A percentile compares a stretch with the other conserved stretches of the same genome.
Conservation (phyloP, 92 coral and sea anemone genomes). For the Galaxea fascicularis region DNA sequence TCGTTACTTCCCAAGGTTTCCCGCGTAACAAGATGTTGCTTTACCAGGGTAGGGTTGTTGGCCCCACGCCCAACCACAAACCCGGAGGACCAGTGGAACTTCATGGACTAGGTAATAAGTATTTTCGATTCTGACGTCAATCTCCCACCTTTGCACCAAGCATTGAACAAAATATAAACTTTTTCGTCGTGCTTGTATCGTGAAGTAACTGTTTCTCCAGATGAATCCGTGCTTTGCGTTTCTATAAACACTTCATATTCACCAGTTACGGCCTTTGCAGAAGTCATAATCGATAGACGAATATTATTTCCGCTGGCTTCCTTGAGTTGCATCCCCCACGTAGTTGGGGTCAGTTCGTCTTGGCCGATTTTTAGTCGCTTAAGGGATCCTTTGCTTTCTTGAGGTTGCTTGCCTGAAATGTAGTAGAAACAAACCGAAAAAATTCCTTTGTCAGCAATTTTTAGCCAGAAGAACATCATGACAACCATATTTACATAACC, state of each 20-base stretch:
- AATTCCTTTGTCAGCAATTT: no score
- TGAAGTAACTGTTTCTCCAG: constrained; percentile 13
- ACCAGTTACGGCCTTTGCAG: constrained; percentile 32
- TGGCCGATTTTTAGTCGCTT: background rate
- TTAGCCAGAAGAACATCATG: no score
- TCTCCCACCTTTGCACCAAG: constrained; percentile 44
- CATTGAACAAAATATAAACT: constrained; percentile 40
- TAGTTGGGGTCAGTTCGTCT: constrained; percentile 9
- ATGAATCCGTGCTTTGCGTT: constrained; percentile 21
- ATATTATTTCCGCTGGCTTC: constrained; percentile 23
- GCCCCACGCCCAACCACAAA: no score
- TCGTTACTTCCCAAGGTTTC: no score
- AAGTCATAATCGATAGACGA: constrained; percentile 38
- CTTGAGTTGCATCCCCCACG: constrained; percentile 51
- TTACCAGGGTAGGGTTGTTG: no score
- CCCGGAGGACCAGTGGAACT: no score
- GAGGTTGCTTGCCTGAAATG: constrained; percentile 37
- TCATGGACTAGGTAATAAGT: no score
- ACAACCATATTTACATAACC: no score
- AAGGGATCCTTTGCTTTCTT: constrained; percentile 47
- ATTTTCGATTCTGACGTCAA: background rate
- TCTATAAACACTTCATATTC: constrained; percentile 28
- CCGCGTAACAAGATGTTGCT: no score
- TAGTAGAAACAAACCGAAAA: background rate
- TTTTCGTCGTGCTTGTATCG: constrained; percentile 27